Conservation (phyloP, 2,113 vertebrate genomes). For the Labeo rohita region DNA sequence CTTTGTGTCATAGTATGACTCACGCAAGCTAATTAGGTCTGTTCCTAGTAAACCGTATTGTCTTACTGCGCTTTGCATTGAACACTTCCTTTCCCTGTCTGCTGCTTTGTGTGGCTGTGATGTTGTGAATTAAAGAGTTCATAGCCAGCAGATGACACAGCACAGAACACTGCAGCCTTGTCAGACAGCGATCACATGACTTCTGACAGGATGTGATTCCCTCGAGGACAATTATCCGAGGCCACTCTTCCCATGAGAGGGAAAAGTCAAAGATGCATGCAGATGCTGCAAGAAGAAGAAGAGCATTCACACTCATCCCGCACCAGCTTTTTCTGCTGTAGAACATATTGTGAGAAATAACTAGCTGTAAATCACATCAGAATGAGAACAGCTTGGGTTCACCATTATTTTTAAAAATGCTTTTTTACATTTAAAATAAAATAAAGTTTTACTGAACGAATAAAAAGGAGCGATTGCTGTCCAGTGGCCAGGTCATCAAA, state of each 20-base stretch:
- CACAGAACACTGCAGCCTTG: conserved; percentile 59
- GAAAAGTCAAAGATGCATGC: conserved; percentile 39
- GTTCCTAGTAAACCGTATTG: conserved; percentile 5
- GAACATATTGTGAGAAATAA: conserved; percentile 7
- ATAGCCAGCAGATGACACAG: conserved; percentile 68
- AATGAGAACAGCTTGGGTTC: background rate
- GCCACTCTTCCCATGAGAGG: conserved; percentile 43
- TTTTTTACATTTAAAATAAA: no score
- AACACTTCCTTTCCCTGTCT: conserved; percentile 28
- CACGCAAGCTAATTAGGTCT: conserved; percentile 11
- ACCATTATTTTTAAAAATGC: background rate
- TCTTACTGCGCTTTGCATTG: conserved; percentile 21
- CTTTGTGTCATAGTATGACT: conserved; percentile 15
- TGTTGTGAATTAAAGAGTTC: conserved; percentile 37
- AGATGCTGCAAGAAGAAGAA: conserved; percentile 26
- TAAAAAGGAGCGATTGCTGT: background rate
- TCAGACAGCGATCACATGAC: conserved; percentile 44
- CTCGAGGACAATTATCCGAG: conserved; percentile 58
- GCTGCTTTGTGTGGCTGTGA: conserved; percentile 23
- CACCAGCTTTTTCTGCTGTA: background rate
- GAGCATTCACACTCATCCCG: background rate
- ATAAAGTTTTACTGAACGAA: background rate
- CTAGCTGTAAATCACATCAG: background rate
- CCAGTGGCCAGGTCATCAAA: background rate
- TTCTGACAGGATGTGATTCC: conserved; percentile 76